Base-by-base conservation (phyloP, 2,113 vertebrate species). In the Sula dactylatra region DNA sequence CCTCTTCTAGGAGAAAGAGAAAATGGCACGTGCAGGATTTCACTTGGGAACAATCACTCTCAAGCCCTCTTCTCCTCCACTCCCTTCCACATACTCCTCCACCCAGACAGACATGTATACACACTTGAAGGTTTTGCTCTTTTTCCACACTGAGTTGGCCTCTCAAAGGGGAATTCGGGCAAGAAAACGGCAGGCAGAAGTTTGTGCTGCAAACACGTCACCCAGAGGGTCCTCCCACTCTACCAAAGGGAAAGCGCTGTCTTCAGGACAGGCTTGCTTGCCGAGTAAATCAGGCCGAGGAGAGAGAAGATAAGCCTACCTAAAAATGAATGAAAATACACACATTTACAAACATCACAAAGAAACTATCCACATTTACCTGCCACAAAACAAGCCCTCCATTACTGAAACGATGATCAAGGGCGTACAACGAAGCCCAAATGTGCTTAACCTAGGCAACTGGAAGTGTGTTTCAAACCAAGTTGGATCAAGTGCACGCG, bases 101-200 rank as follows among this genome's bases (percentile, higher is more conserved):
- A 86, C 58, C 27, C 50, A 88, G 77, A 38, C 25, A 88, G 52
- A 82, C 32, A 64, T 25, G 12, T 20, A 34, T 4, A 47, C 4
- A 47, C 36, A 6, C 26, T 65, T 45, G 4, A 36, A 6, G 18
- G n/a, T 25, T 69, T 45, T 64, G 16, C 31, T 88, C 36, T 59
- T 90, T 92, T 92, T 50, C 86, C 50, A 3, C 66, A 22, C 50
- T 52, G 66, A 34, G 20, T 6, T 82, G 45, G 71, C 76, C 72
- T 49, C 84, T 79, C 25, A 55, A 84, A 93, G 47, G 40, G 18
- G 91, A 96, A 82, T 81, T 91, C 64, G 40, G 49, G 45, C 61
- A 96, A 82, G 69, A 91, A 79, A 69, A 80, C 5, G 0, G 6
- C 81, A 77, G 65, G 87, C 52, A 95, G 49, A 86, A 54, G 42